phyloP scores from a whole-genome alignment of 2,797 vertebrate species.

The Neostethus bicornis region DNA sequence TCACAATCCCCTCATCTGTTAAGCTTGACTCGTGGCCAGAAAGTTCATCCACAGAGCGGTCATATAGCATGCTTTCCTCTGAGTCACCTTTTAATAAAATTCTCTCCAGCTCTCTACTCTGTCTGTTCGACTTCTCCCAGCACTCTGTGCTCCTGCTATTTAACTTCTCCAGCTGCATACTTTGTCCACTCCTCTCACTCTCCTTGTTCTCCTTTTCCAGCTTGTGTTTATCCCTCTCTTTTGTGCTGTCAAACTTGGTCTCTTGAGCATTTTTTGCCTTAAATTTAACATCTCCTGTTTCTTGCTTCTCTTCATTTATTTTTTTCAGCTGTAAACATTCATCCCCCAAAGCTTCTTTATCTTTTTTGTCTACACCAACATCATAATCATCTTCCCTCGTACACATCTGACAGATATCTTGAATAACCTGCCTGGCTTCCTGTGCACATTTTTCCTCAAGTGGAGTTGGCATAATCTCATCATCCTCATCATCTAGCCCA shows the following conservation, averaged over 20 bases:
- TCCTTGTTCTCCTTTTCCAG: constrained; percentile 58
- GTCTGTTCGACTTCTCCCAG: constrained; percentile 53
- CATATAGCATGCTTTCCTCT: constrained; percentile 77
- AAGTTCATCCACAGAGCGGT: constrained; percentile 88
- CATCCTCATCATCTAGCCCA: constrained; percentile 57
- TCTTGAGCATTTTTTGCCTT: constrained; percentile 42
- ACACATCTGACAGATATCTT: constrained; percentile 93
- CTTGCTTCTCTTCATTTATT: constrained; percentile 37
- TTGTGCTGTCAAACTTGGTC: constrained; percentile 43
- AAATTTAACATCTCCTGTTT: constrained; percentile 24
- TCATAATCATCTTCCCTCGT: constrained; percentile 79
- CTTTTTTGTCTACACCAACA: constrained; percentile 40
- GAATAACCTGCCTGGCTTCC: constrained; percentile 94
- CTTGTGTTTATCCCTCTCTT: constrained; percentile 66
- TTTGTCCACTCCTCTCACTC: constrained; percentile 66
- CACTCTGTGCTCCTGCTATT: constrained; percentile 57
- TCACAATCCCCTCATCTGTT: constrained; percentile 96
- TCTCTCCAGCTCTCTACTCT: constrained; percentile 55
- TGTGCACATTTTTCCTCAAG: constrained; percentile 91
- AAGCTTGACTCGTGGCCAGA: constrained; percentile 92
- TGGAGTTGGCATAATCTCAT: constrained; percentile 77
- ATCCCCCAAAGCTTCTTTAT: constrained; percentile 64
- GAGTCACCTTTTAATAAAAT: constrained; percentile 68
- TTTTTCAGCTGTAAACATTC: constrained; percentile 54
- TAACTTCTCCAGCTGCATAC: constrained; percentile 62